Evolutionary conservation across 1,140 invertebrate genomes (phyloP).

Genomic region (Drosophila nikananu): DNA sequence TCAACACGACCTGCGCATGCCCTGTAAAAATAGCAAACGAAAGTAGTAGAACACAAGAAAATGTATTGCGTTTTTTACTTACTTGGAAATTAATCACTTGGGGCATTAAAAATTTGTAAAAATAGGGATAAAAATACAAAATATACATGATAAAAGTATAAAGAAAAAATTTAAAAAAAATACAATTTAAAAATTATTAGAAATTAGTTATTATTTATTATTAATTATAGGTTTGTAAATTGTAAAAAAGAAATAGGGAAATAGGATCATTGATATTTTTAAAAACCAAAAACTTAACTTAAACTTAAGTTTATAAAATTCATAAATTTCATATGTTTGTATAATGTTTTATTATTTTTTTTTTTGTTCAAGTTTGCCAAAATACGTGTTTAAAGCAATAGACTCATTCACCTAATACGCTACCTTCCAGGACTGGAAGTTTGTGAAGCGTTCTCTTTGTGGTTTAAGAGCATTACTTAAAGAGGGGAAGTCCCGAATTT

Average conservation of each 20-base stretch:
- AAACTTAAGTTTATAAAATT: not conserved
- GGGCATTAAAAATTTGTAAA: not conserved
- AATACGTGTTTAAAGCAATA: not conserved
- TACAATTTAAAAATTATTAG: too few species aligned
- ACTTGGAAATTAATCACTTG: not conserved
- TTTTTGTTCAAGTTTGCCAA: not conserved
- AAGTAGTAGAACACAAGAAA: not conserved
- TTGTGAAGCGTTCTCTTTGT: not conserved
- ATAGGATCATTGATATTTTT: not conserved
- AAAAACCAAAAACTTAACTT: not conserved
- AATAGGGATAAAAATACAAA: not conserved
- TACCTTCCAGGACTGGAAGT: slow-evolving; percentile 48
- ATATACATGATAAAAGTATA: not conserved
- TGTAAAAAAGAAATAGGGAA: not conserved
- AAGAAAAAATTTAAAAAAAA: too few species aligned
- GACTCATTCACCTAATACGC: not conserved
- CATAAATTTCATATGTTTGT: not conserved
- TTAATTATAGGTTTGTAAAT: too few species aligned
- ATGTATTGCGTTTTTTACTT: too few species aligned
- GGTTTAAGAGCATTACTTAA: not conserved
- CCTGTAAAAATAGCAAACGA: not conserved
- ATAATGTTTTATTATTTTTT: not conserved
- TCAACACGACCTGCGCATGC: slow-evolving; percentile 9
- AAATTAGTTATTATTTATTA: too few species aligned
- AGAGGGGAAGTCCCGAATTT: slow-evolving; percentile 19